Conservation (phyloP, 2,113 vertebrate genomes). For the Corydoras maculifer region DNA sequence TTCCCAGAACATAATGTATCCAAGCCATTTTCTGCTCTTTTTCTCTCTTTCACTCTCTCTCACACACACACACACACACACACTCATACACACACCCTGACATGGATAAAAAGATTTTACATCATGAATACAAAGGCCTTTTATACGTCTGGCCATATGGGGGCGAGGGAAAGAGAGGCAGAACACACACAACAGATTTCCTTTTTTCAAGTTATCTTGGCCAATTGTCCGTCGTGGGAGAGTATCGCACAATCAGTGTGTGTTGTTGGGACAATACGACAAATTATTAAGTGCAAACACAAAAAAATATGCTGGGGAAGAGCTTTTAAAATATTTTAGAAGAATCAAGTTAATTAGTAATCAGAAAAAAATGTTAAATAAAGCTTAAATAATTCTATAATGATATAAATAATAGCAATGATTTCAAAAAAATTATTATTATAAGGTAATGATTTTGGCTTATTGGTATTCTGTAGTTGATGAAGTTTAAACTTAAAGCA, state of each 20-base stretch:
- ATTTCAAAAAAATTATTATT: too few species aligned
- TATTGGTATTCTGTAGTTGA: too few species aligned
- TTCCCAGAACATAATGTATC: slow-evolving; percentile 37
- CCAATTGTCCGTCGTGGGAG: slow-evolving; percentile 36
- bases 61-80: slow-evolving; percentile 25
- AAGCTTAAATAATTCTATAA: too few species aligned
- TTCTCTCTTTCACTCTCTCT: background rate
- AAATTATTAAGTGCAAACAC: background rate
- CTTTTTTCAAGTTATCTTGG: slow-evolving; percentile 27
- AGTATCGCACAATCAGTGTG: slow-evolving; percentile 5
- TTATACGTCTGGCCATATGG: slow-evolving; percentile 34
- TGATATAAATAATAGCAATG: too few species aligned
- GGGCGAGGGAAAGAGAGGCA: slow-evolving; percentile 14
- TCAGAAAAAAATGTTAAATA: too few species aligned
- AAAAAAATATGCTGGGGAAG: too few species aligned
- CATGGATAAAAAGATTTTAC: slow-evolving; percentile 37
- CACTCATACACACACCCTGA: slow-evolving; percentile 21
- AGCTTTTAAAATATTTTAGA: too few species aligned
- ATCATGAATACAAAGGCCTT: slow-evolving; percentile 41
- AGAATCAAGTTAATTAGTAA: too few species aligned
- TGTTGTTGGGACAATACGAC: background rate
- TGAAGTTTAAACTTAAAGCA: too few species aligned
- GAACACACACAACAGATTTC: slow-evolving; percentile 29
- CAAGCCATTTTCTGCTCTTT: slow-evolving; percentile 24
- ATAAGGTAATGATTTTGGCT: too few species aligned